Conservation (phyloP, 2,888 invertebrate species). For the Eupithecia tripunctaria region DNA sequence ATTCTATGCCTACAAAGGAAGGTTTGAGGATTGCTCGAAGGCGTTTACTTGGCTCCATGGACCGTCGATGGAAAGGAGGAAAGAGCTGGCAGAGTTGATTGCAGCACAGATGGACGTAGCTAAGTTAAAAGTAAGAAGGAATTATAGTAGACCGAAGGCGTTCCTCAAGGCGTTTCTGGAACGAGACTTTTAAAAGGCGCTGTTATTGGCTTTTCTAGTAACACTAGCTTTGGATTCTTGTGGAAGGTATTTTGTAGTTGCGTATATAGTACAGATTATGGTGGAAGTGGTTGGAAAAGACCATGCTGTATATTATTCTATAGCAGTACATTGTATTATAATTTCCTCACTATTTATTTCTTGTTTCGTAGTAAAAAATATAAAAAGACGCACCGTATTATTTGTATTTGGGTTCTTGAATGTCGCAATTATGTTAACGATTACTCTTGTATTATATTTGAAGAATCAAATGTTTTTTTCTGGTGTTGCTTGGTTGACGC, state of each 20-base stretch:
- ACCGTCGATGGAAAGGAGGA: slow-evolving; percentile 41
- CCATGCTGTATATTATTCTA: slow-evolving; percentile 18
- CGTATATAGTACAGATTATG: slow-evolving; percentile 23
- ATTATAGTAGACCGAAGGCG: background rate
- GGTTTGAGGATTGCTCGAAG: slow-evolving; percentile 52
- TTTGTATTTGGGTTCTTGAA: slow-evolving; percentile 18
- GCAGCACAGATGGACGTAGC: slow-evolving; percentile 39
- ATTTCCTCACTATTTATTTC: slow-evolving; percentile 10
- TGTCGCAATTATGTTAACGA: slow-evolving; percentile 18
- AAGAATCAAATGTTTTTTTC: slow-evolving; percentile 5
- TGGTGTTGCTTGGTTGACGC: slow-evolving; percentile 3
- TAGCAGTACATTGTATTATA: slow-evolving; percentile 14
- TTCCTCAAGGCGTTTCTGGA: slow-evolving; percentile 35
- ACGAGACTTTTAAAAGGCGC: slow-evolving; percentile 54
- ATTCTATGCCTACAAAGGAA: slow-evolving; percentile 55
- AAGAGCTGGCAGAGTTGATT: slow-evolving; percentile 51
- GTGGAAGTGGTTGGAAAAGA: slow-evolving; percentile 6
- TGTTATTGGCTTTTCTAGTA: slow-evolving; percentile 14
- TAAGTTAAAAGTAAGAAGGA: slow-evolving; percentile 27
- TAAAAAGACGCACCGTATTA: slow-evolving; percentile 23
- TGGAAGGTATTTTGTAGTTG: slow-evolving; percentile 23
- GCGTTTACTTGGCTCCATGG: slow-evolving; percentile 56
- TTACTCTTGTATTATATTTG: slow-evolving; percentile 10
- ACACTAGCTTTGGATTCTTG: slow-evolving; percentile 17
- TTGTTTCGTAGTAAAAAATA: slow-evolving; percentile 20